Percentiles rank a stretch among this genome's conserved stretches.
Evolutionary conservation across 2,113 vertebrate genomes (phyloP).

Genomic region (Bubo bubo): DNA sequence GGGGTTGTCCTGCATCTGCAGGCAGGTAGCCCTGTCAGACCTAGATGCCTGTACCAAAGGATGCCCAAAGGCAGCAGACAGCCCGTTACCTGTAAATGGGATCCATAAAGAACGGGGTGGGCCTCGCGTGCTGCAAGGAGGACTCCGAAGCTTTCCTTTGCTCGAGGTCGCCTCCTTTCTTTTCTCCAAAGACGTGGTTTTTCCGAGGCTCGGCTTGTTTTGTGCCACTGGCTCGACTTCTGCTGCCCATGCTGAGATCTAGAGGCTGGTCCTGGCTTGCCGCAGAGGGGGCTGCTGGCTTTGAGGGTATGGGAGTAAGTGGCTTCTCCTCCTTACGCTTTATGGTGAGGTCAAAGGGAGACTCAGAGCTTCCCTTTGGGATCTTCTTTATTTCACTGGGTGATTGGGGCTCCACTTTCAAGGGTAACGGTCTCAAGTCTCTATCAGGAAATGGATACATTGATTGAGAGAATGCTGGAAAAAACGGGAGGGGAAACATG

Average conservation of each 20-base stretch:
- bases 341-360: constrained; percentile 96
- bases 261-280: constrained; percentile 92
- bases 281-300: constrained; percentile 77
- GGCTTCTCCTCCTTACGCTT: constrained; percentile 92
- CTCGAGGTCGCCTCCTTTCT: constrained; percentile 79
- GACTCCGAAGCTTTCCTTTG: constrained; percentile 83
- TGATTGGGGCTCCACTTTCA: constrained; percentile 89
- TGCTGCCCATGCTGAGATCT: constrained; percentile 92
- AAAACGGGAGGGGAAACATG: constrained; percentile 98
- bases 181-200: constrained; percentile 85
- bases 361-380: constrained; percentile 86
- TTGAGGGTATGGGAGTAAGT: constrained; percentile 77
- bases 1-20: not conserved
- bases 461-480: constrained; percentile 96
- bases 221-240: constrained; percentile 81
- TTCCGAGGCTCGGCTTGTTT: constrained; percentile 83
- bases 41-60: not conserved
- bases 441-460: constrained; percentile 97
- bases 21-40: not conserved
- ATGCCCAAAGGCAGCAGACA: not conserved
- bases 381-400: constrained; percentile 89
- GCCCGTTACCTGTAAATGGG: constrained; percentile 96
- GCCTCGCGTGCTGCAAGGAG: constrained; percentile 93
- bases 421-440: constrained; percentile 86
- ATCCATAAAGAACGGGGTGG: constrained; percentile 98